Conservation (phyloP, 30 jellyfish, hydroid and myxozoan genomes). For the Hydractinia symbiolongicarpus region DNA sequence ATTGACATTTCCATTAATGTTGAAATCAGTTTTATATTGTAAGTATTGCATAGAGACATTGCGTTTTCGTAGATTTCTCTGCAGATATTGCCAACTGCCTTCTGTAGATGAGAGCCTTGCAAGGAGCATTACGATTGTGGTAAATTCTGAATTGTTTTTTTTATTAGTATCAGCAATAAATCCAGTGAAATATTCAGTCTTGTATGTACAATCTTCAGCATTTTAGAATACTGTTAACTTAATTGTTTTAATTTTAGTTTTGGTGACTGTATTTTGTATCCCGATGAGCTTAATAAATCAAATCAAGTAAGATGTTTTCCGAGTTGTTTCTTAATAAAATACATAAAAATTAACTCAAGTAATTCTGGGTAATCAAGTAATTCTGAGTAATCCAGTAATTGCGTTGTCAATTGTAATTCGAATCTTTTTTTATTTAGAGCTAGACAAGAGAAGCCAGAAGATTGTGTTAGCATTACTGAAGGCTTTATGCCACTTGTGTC, state of each 20-base stretch:
- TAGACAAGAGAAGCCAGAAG: constrained; percentile 56
- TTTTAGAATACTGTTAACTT: no score
- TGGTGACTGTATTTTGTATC: background rate
- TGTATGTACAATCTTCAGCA: background rate
- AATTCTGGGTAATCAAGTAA: background rate
- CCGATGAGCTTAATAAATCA: constrained; percentile 21
- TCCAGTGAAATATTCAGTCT: no score
- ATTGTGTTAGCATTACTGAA: constrained; percentile 50
- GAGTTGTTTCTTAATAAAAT: no score
- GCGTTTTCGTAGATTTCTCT: no score
- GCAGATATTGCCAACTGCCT: no score
- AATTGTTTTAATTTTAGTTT: background rate
- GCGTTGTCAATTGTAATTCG: background rate
- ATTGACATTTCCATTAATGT: constrained; percentile 18
- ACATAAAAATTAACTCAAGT: background rate
- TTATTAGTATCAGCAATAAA: no score
- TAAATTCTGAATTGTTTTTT: no score
- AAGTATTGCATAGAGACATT: background rate
- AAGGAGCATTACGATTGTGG: no score
- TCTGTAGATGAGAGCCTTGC: no score
- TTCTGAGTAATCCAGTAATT: background rate
- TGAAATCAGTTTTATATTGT: constrained; percentile 34
- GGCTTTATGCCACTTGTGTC: constrained; percentile 79
- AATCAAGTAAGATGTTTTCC: background rate
- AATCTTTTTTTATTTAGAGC: constrained; percentile 32